Evolutionary conservation across 2,888 invertebrate species (phyloP), one percentile per base, ranked within the genome.

Genomic region (Pterostichus niger): DNA sequence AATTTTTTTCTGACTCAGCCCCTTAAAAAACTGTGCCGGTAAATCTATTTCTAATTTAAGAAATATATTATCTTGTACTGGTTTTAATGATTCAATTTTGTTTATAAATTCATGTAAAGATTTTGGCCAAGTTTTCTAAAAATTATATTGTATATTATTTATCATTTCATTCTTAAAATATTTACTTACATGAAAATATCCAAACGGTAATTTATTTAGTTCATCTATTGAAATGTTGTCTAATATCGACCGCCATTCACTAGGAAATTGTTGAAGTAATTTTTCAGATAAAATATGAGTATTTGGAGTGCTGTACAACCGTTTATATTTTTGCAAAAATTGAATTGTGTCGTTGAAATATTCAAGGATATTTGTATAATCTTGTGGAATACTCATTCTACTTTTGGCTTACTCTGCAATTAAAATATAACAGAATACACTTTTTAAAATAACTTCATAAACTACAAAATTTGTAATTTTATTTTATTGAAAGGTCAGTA

Each of bases 221-320:
- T 92, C 89, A 0, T 90, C 87, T 84, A 88, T 90, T 9, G 88
- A 85, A 15, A 92, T 85, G 24, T 86, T 85, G 56, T 88, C 84
- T 79, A 93, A 91, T 85, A 89, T 90, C 0, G 88, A 84, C n/a
- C 87, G 83, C 92, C 93, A 93, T 6, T 91, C 91, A 3, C 87
- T 11, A 0, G 93, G 91, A 85, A 95, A 92, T 83, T 89, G 85
- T 9, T 92, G 90, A 31, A 95, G 89, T 31, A 92, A 88, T 33
- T 91, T 89, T 46, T 92, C 88, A 0, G 91, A 89, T 33, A 96
- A 88, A 84, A 95, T 90, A 84, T 94, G 91, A 0, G 94, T 95
- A 85, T 95, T 95, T 0, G 93, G 92, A 84, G 90, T 91, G 83
- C 92, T 92, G 87, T 92, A 94, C 49, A 96, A 89, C 92, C 94